phyloP scores from a whole-genome alignment of 2,888 invertebrate species.

The Oscheius sp. region DNA sequence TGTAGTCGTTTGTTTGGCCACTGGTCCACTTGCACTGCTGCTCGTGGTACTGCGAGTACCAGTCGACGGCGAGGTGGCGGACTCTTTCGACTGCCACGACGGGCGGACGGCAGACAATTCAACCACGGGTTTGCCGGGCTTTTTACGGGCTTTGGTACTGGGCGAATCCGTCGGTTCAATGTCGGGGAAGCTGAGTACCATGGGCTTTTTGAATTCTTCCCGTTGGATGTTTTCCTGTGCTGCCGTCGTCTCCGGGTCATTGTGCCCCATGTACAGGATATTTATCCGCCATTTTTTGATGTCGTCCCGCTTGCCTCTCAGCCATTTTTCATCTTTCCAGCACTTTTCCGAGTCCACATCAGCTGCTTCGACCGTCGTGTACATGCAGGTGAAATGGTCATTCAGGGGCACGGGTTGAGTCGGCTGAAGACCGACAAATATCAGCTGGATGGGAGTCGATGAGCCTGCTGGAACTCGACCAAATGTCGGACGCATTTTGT shows the following conservation, averaged over 20 bases:
- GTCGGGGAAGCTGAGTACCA: background rate
- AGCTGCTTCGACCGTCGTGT: slow-evolving; percentile 7
- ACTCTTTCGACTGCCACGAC: too few relatives aligned
- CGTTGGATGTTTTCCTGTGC: too few relatives aligned
- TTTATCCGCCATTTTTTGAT: background rate
- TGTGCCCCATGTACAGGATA: slow-evolving; percentile 1
- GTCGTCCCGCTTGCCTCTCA: background rate
- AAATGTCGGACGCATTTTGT: slow-evolving; percentile 57
- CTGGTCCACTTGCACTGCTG: too few relatives aligned
- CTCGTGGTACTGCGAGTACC: too few relatives aligned
- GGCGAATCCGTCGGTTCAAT: background rate
- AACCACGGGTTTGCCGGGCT: too few relatives aligned
- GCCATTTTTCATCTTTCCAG: slow-evolving; percentile 27
- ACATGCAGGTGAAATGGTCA: background rate
- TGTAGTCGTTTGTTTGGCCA: too few relatives aligned
- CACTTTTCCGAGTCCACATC: slow-evolving; percentile 3
- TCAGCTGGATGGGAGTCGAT: background rate
- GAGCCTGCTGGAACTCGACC: slow-evolving; percentile 30
- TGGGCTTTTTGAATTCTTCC: background rate
- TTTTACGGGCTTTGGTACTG: too few relatives aligned
- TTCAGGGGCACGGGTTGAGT: background rate
- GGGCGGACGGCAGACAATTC: too few relatives aligned
- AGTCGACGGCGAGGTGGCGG: too few relatives aligned
- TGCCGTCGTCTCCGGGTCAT: slow-evolving; percentile 4
- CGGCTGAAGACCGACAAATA: slow-evolving; percentile 26